Base-by-base conservation (phyloP, 2,888 invertebrate species). In the Drosophila meridiana region DNA sequence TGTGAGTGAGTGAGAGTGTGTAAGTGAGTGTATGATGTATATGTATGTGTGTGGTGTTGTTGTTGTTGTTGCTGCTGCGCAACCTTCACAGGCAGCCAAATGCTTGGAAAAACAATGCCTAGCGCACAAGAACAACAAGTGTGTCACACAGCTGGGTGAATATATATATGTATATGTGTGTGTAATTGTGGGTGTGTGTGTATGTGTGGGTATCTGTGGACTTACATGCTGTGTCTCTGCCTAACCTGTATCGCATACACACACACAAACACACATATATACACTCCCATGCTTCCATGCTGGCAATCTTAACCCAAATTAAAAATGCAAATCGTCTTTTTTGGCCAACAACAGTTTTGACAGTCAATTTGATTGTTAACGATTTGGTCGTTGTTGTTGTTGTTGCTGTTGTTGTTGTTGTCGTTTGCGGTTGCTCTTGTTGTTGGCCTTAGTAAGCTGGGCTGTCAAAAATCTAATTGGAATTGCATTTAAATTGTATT, bases 301-400 rank as follows among this genome's bases (percentile, higher is more conserved):
- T 48, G 40, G 62, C 66, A 72, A 66, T 78, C 73, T 77, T 76
- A 78, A 63, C 70, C 76, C 61, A 61, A 77, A 78, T 79, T 73
- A 76, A 79, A 89, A 83, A 81, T 83, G 78, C 72, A 85, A 81
- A 82, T 87, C 73, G 73, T 38, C 40, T 84, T 71, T 64, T 58
- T 58, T 76, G 48, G 20, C 68, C 57, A 61, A 75, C 57, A 61
- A 75, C 70, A 61, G 64, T 82, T 83, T 80, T 68, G 76, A 76
- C 87, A 76, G 66, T 67, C 79, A 73, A 84, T 78, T 82, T 76
- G 74, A 78, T 80, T 63, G 78, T 68, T 70, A 71, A 61, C 74
- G 66, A 76, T 76, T 65, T 34, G 40, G 13, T 58, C 42, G 38
- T 36, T 11, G 38, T 20, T 40, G 26, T 61, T 43, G 53, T 26